phyloP scores from a whole-genome alignment of 2,797 vertebrate genomes.

The Balearica regulorum region DNA sequence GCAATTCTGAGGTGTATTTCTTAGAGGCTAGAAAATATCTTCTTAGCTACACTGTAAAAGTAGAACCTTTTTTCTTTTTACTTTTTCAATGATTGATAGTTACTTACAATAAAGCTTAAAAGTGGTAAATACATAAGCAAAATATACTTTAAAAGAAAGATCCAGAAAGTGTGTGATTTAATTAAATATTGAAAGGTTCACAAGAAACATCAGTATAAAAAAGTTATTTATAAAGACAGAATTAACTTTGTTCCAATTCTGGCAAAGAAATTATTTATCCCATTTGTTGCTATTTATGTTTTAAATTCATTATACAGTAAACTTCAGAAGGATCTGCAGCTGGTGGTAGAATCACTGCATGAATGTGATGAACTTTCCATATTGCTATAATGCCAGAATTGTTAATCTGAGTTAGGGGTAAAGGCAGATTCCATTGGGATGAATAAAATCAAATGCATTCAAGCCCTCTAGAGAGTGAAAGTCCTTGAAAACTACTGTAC shows the following conservation, averaged over 20 bases:
- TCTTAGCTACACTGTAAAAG: neutral
- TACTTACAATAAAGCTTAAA: neutral
- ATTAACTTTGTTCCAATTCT: conserved; percentile 5
- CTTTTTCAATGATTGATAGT: neutral
- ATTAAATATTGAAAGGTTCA: neutral
- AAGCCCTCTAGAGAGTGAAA: conserved; percentile 19
- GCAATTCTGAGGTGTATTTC: neutral
- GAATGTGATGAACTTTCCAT: conserved; percentile 59
- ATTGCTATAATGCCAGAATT: conserved; percentile 22
- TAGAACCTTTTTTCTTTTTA: neutral
- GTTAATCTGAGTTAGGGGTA: conserved; percentile 34
- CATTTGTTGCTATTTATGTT: conserved; percentile 54
- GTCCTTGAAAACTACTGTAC: conserved; percentile 63
- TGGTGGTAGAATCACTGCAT: conserved; percentile 40
- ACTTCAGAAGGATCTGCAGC: conserved; percentile 48
- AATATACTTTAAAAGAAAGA: neutral
- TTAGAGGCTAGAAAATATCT: neutral
- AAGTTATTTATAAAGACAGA: conserved; percentile 12
- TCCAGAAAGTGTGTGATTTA: neutral
- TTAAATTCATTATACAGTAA: conserved; percentile 42
- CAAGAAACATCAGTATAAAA: neutral
- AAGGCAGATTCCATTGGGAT: conserved; percentile 44
- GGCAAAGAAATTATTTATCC: conserved; percentile 29
- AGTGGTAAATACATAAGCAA: neutral
- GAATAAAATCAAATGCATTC: conserved; percentile 50